phyloP scores from a whole-genome alignment of 2,797 vertebrate genomes.

The Premnoplex brunnescens region DNA sequence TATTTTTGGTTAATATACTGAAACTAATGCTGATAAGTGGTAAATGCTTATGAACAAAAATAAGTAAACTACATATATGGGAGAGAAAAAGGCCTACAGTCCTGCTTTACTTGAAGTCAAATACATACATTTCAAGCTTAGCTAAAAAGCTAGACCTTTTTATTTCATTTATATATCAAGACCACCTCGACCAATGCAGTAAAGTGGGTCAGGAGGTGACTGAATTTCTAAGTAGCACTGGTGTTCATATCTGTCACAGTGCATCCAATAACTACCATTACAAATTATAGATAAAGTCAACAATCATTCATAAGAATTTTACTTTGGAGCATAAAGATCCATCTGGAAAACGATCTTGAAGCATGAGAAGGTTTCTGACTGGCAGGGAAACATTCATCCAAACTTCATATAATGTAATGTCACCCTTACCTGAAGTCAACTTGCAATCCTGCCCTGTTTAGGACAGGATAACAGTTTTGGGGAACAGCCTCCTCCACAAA shows the following conservation, averaged over 20 bases:
- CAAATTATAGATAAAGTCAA: background rate
- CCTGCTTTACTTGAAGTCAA: background rate
- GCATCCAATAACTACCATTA: background rate
- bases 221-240: background rate
- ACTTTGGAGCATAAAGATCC: background rate
- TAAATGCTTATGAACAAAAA: background rate
- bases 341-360: background rate
- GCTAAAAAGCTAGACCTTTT: background rate
- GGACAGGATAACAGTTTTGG: background rate
- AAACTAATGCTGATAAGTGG: background rate
- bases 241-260: background rate
- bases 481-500: background rate
- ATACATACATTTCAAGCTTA: background rate
- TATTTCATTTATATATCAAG: background rate
- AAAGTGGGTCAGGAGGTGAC: background rate
- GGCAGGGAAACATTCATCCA: background rate
- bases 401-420: fast-evolving
- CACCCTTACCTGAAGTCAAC: background rate
- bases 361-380: background rate
- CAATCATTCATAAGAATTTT: background rate
- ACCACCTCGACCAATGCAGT: background rate
- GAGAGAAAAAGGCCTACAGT: background rate
- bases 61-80: background rate
- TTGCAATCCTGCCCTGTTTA: background rate
- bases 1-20: background rate